phyloP scores from a whole-genome alignment of 2,797 vertebrate genomes.

The Numenius phaeopus region DNA sequence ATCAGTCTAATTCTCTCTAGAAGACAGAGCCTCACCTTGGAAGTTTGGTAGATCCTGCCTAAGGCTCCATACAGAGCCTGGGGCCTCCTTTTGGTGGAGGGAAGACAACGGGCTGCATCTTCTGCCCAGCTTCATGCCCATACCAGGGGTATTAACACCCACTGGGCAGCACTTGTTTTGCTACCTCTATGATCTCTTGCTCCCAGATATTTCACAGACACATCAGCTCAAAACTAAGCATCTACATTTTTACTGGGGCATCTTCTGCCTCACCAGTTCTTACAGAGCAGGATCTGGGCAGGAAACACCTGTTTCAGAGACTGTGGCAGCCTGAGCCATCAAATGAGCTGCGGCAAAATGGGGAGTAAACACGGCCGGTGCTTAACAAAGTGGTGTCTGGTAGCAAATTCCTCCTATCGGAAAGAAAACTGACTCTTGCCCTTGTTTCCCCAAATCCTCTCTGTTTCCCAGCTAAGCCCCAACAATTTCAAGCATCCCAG shows the following conservation, averaged over 20 bases:
- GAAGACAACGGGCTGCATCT: neutral
- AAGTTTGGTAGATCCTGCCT: neutral
- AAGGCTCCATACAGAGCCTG: neutral
- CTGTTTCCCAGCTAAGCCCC: constrained; percentile 12
- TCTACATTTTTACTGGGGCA: neutral
- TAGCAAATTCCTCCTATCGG: neutral
- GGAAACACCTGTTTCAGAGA: constrained; percentile 42
- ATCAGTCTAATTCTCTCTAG: neutral
- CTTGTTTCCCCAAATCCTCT: constrained; percentile 20
- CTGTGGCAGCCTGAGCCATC: accelerated
- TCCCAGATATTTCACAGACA: neutral
- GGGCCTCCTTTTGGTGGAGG: neutral
- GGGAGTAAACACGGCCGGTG: neutral
- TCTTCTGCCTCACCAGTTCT: neutral
- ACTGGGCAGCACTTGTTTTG: accelerated
- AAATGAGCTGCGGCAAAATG: neutral
- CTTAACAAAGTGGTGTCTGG: neutral
- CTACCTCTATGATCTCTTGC: neutral
- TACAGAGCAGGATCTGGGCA: neutral
- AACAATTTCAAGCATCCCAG: constrained; percentile 48
- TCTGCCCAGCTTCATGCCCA: neutral
- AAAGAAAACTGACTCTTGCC: constrained; percentile 12
- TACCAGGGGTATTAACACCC: accelerated
- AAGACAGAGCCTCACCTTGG: neutral
- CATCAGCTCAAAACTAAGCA: neutral